Conservation (phyloP, 2,113 vertebrate genomes). For the Collichthys lucidus region DNA sequence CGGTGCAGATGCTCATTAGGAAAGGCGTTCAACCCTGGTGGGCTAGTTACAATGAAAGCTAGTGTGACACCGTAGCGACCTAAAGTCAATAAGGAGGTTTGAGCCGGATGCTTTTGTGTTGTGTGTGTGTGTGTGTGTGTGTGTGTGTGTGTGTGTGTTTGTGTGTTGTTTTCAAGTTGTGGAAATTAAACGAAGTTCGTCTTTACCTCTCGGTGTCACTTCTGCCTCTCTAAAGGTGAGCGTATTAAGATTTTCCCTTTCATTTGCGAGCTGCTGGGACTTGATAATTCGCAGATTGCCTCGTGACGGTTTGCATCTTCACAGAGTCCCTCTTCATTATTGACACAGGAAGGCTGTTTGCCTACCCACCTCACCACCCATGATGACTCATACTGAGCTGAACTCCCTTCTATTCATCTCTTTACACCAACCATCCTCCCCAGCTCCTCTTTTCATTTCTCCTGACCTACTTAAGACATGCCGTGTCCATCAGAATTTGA, state of each 20-base stretch:
- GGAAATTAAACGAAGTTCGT: constrained; percentile 47
- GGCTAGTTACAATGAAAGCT: constrained; percentile 55
- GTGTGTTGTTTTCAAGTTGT: constrained; percentile 15
- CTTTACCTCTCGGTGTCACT: background rate
- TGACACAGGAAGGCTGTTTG: constrained; percentile 69
- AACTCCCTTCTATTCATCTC: constrained; percentile 67
- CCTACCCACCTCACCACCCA: constrained; percentile 55
- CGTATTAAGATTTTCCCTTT: constrained; percentile 35
- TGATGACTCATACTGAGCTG: constrained; percentile 68
- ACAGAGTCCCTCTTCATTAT: constrained; percentile 63
- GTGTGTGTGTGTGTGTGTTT: background rate
- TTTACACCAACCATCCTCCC: constrained; percentile 47
- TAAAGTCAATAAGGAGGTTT: constrained; percentile 41
- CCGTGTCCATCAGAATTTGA: constrained; percentile 21
- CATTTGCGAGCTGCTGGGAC: constrained; percentile 45
- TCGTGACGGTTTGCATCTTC: constrained; percentile 31
- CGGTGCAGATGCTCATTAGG: constrained; percentile 71
- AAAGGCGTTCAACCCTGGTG: constrained; percentile 50
- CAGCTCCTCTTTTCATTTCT: constrained; percentile 50
- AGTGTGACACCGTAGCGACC: constrained; percentile 54
- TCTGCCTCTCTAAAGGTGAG: constrained; percentile 22
- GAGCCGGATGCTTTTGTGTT: constrained; percentile 32
- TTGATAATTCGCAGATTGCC: constrained; percentile 43
- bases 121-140: constrained; percentile 6
- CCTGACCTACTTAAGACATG: constrained; percentile 64